Evolutionary conservation across 2,888 invertebrate species (phyloP), one percentile per base, ranked within the genome.

Genomic region (Chironomus riparius): DNA sequence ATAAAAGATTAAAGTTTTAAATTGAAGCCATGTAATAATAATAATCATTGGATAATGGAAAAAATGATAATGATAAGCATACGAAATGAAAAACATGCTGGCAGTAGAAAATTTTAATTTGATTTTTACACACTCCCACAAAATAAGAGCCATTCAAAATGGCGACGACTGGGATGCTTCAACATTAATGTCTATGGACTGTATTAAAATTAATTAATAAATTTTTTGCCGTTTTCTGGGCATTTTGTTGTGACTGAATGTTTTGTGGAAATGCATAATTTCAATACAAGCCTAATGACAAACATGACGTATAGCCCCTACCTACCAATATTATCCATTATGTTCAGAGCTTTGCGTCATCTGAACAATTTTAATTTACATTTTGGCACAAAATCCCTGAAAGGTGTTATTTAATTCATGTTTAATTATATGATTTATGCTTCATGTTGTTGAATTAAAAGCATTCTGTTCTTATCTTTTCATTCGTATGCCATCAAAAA

Each of bases 81-180:
- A 47, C 68, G 68, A 15, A 47, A 12, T 13, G 68, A 74, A 68
- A 73, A 74, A 74, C 74, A 68, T 74, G 74, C 62, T 74, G 74
- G 74, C 74, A 74, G 38, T 47, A 22, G 74, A 68, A 38, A 38
- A 68, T 62, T 74, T 65, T 21, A 74, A 62, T 65, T 74, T 61
- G 62, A 68, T 74, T 74, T 65, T 24, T 47, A 74, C 74, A 74
- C 74, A 74, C 74, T 74, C 74, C 74, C 74, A 74, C 74, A 74
- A 74, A 74, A 48, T 15, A 24, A 47, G 62, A 62, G 18, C 28
- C 38, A 62, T 62, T 74, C 74, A 74, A 74, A 74, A 74, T 74
- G 74, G 74, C 74, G 74, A 65, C 65, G 15, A 24, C 62, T 72
- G 48, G 74, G 74, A 38, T 18, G 61, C 68, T 68, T 74, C 74